These are phyloP conservation scores for Bathynomus jamesi DNA, from an alignment of 1,140 invertebrate genomes.

Conservation along the genomic window DNA sequence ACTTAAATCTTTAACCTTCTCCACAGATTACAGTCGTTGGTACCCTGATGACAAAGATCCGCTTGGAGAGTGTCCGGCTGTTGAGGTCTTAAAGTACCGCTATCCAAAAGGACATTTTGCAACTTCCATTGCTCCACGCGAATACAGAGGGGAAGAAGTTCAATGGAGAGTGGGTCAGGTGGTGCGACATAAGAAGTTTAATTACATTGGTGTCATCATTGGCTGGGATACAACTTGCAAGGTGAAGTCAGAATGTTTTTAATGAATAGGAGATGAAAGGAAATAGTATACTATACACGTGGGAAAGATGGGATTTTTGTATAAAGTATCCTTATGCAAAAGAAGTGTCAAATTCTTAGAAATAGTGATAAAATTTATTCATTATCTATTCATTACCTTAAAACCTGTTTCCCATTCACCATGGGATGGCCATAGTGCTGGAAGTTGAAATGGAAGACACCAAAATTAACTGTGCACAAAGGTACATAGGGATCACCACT, in stretches of 20 bases:
- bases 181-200: slow-evolving; percentile 46
- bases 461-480: no score
- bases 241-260: slow-evolving; percentile 25
- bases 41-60: slow-evolving; percentile 16
- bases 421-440: no score
- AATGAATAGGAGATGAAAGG: neutral
- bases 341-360: no score
- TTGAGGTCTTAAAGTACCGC: slow-evolving; percentile 45
- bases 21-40: no score
- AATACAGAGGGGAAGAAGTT: slow-evolving; percentile 43
- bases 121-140: slow-evolving; percentile 42
- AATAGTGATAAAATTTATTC: no score
- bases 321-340: no score
- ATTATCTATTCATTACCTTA: no score
- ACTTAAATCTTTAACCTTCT: neutral
- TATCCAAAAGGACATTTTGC: slow-evolving; percentile 30
- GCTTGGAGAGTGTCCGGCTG: slow-evolving; percentile 45
- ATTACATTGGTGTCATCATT: slow-evolving; percentile 51
- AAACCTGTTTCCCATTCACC: no score
- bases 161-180: slow-evolving; percentile 51
- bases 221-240: slow-evolving; percentile 49
- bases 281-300: no score
- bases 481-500: no score
- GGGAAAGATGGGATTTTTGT: no score
- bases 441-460: no score